These are phyloP conservation scores for Beris chalybata DNA, from an alignment of 2,888 invertebrate genomes.

Conservation along the genomic window DNA sequence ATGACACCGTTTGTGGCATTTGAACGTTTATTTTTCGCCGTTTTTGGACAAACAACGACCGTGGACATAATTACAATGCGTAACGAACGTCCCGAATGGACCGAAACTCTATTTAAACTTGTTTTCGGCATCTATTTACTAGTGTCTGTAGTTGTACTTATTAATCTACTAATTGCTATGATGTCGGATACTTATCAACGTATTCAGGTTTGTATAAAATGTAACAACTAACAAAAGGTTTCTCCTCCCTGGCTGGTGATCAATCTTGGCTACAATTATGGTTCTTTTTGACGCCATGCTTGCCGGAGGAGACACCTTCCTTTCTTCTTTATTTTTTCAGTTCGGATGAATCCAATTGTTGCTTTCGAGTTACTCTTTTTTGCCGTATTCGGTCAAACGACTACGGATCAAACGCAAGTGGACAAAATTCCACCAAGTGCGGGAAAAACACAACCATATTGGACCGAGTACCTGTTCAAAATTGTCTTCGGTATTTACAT, in stretches of 20 bases:
- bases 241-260: constrained; percentile 30
- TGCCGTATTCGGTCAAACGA: constrained; percentile 95
- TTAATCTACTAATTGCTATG: constrained; percentile 99
- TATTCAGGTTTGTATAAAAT: constrained; percentile 81
- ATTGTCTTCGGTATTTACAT: constrained; percentile 92
- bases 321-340: constrained; percentile 60
- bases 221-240: constrained; percentile 42
- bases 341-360: constrained; percentile 86
- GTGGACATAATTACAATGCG: constrained; percentile 79
- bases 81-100: constrained; percentile 75
- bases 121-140: constrained; percentile 97
- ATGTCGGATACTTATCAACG: constrained; percentile 99
- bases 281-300: constrained; percentile 10
- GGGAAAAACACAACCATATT: constrained; percentile 68
- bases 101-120: constrained; percentile 83
- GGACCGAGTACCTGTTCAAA: constrained; percentile 88
- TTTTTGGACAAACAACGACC: constrained; percentile 92
- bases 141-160: constrained; percentile 96
- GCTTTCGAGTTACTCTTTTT: constrained; percentile 99
- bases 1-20: constrained; percentile 90
- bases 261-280: neutral
- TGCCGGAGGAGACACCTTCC: constrained; percentile 31
- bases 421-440: constrained; percentile 60
- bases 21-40: constrained; percentile 97
- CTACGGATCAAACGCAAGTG: constrained; percentile 76